A percentile compares a stretch with the other conserved stretches of the same genome.
Evolutionary conservation across 2,888 invertebrate genomes (phyloP).

Genomic region (Drosophila meridionalis): DNA sequence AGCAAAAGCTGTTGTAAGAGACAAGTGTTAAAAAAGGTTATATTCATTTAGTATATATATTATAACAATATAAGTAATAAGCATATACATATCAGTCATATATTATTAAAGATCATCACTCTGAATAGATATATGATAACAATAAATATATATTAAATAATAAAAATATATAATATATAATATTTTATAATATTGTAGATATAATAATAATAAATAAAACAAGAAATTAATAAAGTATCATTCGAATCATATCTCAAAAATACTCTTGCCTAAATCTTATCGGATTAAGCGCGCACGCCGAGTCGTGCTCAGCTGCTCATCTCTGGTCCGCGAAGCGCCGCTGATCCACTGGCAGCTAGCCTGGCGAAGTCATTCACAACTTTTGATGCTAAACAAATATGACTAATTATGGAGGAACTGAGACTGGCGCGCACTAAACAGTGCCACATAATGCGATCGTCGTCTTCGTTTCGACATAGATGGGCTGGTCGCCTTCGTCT

Average conservation of each 20-base stretch:
- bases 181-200: too few species aligned
- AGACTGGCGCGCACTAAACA: slow-evolving; percentile 69
- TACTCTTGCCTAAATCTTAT: background rate
- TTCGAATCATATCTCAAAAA: background rate
- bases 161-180: too few species aligned
- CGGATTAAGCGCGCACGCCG: background rate
- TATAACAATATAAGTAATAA: too few species aligned
- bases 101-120: too few species aligned
- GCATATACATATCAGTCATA: too few species aligned
- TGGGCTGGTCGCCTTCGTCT: slow-evolving; percentile 53
- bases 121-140: too few species aligned
- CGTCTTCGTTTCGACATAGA: slow-evolving; percentile 78
- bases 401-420: slow-evolving; percentile 81
- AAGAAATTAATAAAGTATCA: too few species aligned
- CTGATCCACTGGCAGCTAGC: slow-evolving; percentile 45
- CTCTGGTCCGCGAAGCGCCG: slow-evolving; percentile 24
- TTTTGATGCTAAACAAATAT: slow-evolving; percentile 80
- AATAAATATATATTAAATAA: too few species aligned
- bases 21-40: too few species aligned
- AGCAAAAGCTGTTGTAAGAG: too few species aligned
- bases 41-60: too few species aligned
- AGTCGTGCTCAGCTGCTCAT: slow-evolving; percentile 26
- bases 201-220: too few species aligned
- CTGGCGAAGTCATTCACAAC: slow-evolving; percentile 73
- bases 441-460: slow-evolving; percentile 78